Percentiles rank a stretch among this genome's conserved stretches.
These are phyloP conservation scores for Dryobotodes eremita DNA, from an alignment of 2,888 invertebrate genomes.

Conservation along the genomic window DNA sequence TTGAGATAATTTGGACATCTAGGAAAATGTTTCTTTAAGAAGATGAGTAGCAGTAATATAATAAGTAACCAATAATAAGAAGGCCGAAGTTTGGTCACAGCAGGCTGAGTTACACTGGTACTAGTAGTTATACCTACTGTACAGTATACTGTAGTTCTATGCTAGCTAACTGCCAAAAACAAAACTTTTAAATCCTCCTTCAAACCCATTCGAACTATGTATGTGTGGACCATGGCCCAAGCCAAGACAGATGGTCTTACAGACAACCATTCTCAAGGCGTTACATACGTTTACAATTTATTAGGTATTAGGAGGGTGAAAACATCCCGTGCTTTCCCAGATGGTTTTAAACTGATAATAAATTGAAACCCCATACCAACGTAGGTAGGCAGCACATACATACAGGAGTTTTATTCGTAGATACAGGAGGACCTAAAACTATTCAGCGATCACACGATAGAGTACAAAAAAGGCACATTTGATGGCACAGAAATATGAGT, in stretches of 20 bases:
- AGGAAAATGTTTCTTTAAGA: neutral
- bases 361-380: slow-evolving; percentile 46
- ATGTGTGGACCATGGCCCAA: neutral
- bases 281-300: slow-evolving; percentile 58
- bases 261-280: slow-evolving; percentile 50
- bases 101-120: neutral
- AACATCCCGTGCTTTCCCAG: slow-evolving; percentile 42
- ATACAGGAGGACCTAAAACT: neutral
- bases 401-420: neutral
- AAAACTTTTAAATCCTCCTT: slow-evolving; percentile 11
- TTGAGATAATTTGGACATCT: neutral
- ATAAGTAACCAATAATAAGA: neutral
- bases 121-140: neutral
- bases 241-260: slow-evolving; percentile 36
- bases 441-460: neutral
- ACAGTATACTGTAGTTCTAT: neutral
- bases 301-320: slow-evolving; percentile 54
- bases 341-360: slow-evolving; percentile 59
- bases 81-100: neutral
- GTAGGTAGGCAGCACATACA: neutral
- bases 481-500: neutral
- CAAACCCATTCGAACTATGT: neutral
- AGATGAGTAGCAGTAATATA: neutral
- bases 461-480: neutral
- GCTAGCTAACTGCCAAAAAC: neutral